Evolutionary conservation across 2,888 invertebrate genomes (phyloP).

Genomic region (Cephus sareptanus): DNA sequence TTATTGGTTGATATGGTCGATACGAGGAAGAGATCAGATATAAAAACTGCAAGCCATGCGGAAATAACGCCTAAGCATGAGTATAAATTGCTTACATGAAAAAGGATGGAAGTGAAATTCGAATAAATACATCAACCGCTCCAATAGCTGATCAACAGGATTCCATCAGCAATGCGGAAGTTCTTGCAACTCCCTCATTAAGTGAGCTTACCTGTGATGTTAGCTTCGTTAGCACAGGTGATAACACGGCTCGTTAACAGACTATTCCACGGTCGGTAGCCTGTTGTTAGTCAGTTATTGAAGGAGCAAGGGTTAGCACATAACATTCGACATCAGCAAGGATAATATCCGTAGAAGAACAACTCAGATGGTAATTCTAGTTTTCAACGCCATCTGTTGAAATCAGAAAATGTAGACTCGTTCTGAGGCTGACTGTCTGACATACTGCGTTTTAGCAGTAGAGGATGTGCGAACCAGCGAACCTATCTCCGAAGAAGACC

Average conservation of each 20-base stretch:
- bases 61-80: background rate
- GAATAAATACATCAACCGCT: background rate
- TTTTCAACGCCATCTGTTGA: background rate
- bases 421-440: background rate
- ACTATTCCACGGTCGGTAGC: background rate
- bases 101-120: background rate
- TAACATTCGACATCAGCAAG: background rate
- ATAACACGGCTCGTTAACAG: background rate
- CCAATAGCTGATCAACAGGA: background rate
- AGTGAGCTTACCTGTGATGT: background rate
- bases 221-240: background rate
- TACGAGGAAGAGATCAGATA: background rate
- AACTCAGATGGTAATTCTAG: background rate
- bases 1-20: background rate
- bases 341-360: background rate
- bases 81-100: background rate
- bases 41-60: background rate
- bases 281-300: background rate
- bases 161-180: background rate
- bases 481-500: slow-evolving; percentile 48
- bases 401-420: background rate
- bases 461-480: slow-evolving; percentile 31
- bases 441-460: background rate
- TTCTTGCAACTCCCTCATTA: background rate
- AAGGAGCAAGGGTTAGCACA: background rate